Evolutionary conservation across 2,888 invertebrate species (phyloP).

Genomic region (Pemphredon lugubris): DNA sequence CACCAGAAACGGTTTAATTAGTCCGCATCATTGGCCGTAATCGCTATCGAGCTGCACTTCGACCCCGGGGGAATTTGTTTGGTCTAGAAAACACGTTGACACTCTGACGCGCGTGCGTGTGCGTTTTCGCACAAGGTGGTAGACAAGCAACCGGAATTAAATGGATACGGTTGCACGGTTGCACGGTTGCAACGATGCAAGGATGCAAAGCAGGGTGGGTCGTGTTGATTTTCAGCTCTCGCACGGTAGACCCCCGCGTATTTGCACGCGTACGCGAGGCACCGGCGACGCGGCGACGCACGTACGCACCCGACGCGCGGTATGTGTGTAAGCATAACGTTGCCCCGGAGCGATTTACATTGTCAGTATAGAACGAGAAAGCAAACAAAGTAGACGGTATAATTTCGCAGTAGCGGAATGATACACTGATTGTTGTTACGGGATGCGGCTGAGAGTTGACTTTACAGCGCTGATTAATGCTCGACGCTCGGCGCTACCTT

Average conservation of each 20-base stretch:
- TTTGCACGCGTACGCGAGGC: constrained; percentile 43
- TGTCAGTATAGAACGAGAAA: constrained; percentile 29
- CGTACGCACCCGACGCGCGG: constrained; percentile 26
- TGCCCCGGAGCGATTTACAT: constrained; percentile 46
- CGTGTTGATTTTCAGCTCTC: constrained; percentile 59
- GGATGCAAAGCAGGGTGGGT: constrained; percentile 34
- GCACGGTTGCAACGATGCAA: constrained; percentile 33
- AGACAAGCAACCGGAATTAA: constrained; percentile 41
- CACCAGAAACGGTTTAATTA: neutral
- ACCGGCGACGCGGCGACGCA: constrained; percentile 25
- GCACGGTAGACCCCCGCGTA: constrained; percentile 22
- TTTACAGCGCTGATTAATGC: constrained; percentile 2
- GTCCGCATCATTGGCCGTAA: too few species aligned
- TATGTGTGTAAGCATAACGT: constrained; percentile 10
- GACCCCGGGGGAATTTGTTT: neutral
- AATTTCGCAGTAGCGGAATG: constrained; percentile 35
- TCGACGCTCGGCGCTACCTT: neutral
- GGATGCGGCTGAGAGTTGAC: constrained; percentile 4
- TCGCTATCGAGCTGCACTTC: too few species aligned
- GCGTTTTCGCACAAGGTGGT: constrained; percentile 37
- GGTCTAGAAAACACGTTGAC: constrained; percentile 1
- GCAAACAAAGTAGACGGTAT: constrained; percentile 40
- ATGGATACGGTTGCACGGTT: constrained; percentile 41
- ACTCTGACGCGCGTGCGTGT: neutral
- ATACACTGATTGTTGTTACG: constrained; percentile 23